Conservation (phyloP, 2,113 vertebrate genomes). For the Catharus fuscescens region DNA sequence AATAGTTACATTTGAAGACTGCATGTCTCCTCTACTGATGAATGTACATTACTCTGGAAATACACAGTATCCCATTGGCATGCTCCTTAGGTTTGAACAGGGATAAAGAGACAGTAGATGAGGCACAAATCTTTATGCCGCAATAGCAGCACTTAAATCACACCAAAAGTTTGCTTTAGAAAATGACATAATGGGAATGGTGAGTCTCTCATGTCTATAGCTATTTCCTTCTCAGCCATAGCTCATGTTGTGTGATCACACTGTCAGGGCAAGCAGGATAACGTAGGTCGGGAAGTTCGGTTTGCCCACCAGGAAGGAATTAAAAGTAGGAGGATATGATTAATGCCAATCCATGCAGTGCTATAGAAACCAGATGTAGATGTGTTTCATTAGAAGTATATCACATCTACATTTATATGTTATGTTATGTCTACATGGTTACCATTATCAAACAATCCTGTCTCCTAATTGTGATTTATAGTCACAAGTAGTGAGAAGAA, state of each 20-base stretch:
- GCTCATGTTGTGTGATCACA: constrained; percentile 1
- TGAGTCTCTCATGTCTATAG: constrained; percentile 28
- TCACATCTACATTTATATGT: neutral
- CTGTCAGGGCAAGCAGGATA: neutral
- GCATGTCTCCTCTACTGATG: neutral
- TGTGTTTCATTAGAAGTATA: neutral
- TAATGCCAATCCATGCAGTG: neutral
- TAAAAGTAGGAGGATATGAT: constrained; percentile 47
- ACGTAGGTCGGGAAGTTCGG: neutral
- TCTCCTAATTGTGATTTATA: neutral
- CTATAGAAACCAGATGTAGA: constrained; percentile 40
- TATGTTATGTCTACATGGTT: neutral
- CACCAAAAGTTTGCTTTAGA: constrained; percentile 6
- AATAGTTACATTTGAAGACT: neutral
- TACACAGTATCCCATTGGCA: neutral
- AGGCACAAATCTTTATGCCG: neutral
- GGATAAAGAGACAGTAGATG: neutral
- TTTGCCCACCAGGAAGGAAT: constrained; percentile 30
- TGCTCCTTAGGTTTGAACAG: neutral
- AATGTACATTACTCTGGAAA: neutral
- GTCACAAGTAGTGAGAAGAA: neutral
- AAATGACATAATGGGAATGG: constrained; percentile 56
- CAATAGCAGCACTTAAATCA: constrained; percentile 50
- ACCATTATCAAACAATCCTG: neutral
- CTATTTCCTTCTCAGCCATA: constrained; percentile 32